Base-by-base conservation (phyloP, 2,888 invertebrate genomes). In the Platycheirus albimanus region DNA sequence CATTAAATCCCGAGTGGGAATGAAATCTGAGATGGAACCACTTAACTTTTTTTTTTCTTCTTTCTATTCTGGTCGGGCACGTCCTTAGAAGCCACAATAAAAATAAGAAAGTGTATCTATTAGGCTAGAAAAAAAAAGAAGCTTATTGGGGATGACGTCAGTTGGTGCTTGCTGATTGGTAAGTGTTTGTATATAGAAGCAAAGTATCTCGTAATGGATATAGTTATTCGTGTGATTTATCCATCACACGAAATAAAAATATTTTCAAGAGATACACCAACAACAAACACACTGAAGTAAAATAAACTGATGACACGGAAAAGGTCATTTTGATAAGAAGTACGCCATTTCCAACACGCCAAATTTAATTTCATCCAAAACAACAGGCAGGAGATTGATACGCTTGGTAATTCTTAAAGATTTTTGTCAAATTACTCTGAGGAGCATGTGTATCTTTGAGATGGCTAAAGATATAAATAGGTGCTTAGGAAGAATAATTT, bases 1-100 rank as follows among this genome's bases (percentile, higher is more conserved):
- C 30, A 20, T 28, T 51, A 58, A 33, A 49, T 41, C 13, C 51
- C n/a, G 41, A 47, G 61, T 76, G 61, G 47, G 56, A 77, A 49
- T 38, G 51, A 8, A 17, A 79, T 67, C 61, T 79, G 54, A 67
- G 72, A 72, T 52, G 38, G 72, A 36, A 41, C 20, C 54, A 67
- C 52, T 66, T 47, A 61, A 54, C 13, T 3, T 17, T 64, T 67
- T 28, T 45, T 41, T 36, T 17, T 54, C 41, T 11, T 49, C n/a
- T n/a, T n/a, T n/a, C n/a, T n/a, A n/a, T n/a, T n/a, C n/a, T n/a
- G n/a, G n/a, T 36, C 10, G 13, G 38, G 20, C 56, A 56, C 56
- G 38, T 52, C 30, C 41, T 28, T 45, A 36, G 47, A 56, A 56
- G 56, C 51, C 51, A 67, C 56, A 19, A 49, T 41, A 36, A 43